phyloP scores from a whole-genome alignment of 2,113 vertebrate species.

The Turdus rufiventris region DNA sequence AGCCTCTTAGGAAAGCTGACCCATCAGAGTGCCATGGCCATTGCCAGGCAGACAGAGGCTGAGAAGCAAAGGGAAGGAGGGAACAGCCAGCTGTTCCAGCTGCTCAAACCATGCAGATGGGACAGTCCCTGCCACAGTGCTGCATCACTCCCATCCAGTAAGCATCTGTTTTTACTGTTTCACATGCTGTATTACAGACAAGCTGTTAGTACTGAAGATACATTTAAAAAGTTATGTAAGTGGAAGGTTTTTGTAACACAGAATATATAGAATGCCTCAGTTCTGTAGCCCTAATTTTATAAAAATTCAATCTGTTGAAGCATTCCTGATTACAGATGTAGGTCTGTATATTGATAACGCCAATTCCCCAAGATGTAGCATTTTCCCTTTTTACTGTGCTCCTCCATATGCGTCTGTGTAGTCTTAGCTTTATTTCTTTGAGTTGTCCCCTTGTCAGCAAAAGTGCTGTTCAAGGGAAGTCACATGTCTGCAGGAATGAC shows the following conservation, averaged over 20 bases:
- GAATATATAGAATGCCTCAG: slow-evolving; percentile 2
- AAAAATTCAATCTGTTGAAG: not conserved
- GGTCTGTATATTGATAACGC: not conserved
- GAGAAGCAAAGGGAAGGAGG: not conserved
- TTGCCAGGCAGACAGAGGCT: not conserved
- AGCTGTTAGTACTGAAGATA: slow-evolving; percentile 16
- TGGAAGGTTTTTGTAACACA: slow-evolving; percentile 29
- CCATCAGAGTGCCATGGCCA: not conserved
- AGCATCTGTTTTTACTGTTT: slow-evolving; percentile 47
- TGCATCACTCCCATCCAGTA: not conserved
- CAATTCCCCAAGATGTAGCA: not conserved
- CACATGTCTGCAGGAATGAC: not conserved
- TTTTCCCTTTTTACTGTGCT: not conserved
- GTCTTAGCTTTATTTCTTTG: not conserved
- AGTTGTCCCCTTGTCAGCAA: not conserved
- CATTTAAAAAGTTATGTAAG: slow-evolving; percentile 32
- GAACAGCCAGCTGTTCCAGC: not conserved
- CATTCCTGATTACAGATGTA: not conserved
- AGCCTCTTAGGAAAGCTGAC: not conserved
- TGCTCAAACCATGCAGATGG: not conserved
- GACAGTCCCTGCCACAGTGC: not conserved
- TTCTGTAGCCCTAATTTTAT: slow-evolving; percentile 57
- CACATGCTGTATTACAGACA: slow-evolving; percentile 17
- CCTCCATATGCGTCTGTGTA: not conserved
- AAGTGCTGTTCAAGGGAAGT: not conserved